Evolutionary conservation across 2,888 invertebrate genomes (phyloP).

Genomic region (Agrotis exclamationis): DNA sequence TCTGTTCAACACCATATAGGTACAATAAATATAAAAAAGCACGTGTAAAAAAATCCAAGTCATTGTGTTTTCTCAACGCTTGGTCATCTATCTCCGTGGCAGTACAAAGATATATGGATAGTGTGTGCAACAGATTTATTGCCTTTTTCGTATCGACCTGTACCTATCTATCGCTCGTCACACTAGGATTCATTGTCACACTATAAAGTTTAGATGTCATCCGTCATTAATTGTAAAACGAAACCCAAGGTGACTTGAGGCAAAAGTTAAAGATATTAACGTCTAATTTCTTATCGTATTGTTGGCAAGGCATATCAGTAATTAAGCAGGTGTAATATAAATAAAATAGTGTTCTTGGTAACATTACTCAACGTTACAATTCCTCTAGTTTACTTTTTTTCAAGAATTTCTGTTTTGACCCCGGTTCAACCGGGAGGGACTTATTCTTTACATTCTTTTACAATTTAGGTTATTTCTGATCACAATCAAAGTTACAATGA

Average conservation of each 20-base stretch:
- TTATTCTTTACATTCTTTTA: too few species aligned
- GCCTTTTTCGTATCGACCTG: not conserved
- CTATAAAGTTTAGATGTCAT: not conserved
- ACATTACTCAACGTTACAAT: too few species aligned
- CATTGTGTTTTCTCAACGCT: not conserved
- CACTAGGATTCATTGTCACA: constrained; percentile 4
- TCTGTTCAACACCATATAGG: too few species aligned
- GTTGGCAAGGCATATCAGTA: too few species aligned
- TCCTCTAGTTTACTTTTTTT: too few species aligned
- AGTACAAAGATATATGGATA: constrained; percentile 14
- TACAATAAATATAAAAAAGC: not conserved
- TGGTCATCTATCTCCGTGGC: constrained; percentile 16
- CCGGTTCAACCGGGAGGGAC: too few species aligned
- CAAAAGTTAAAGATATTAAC: too few species aligned
- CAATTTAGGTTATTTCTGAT: not conserved
- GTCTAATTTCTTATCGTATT: too few species aligned
- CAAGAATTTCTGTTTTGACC: too few species aligned
- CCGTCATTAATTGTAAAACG: not conserved
- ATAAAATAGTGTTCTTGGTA: too few species aligned
- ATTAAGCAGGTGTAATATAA: too few species aligned
- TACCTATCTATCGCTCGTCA: not conserved
- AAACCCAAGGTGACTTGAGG: too few species aligned
- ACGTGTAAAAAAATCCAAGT: not conserved
- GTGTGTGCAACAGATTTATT: constrained; percentile 14
- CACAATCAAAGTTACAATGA: not conserved